A percentile compares a stretch with the other conserved stretches of the same genome.
Conservation (phyloP, 2,888 invertebrate species). For the Drosophila multiciliata region DNA sequence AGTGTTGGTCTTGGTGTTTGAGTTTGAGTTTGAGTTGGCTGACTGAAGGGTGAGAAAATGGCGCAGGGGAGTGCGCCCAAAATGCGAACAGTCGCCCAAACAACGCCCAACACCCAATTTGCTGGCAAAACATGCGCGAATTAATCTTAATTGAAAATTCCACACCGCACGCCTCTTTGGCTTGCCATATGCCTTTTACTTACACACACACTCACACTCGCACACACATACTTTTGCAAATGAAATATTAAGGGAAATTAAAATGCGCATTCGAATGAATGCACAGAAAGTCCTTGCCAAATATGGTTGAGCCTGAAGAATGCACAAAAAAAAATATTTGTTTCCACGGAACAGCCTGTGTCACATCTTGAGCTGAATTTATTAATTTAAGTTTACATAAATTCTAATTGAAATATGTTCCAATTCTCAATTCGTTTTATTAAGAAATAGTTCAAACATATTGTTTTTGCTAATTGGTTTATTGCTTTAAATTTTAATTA, state of each 20-base stretch:
- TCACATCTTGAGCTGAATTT: not conserved
- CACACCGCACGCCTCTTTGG: slow-evolving; percentile 58
- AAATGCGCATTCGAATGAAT: slow-evolving; percentile 62
- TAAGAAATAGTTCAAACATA: not conserved
- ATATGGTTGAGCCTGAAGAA: slow-evolving; percentile 18
- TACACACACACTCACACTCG: slow-evolving; percentile 18
- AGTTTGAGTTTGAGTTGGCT: not conserved
- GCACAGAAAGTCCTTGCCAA: slow-evolving; percentile 45
- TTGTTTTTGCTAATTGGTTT: not conserved
- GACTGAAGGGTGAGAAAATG: not conserved
- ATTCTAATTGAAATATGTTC: not conserved
- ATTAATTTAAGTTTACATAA: not conserved
- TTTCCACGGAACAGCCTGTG: not conserved
- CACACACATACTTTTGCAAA: slow-evolving; percentile 22
- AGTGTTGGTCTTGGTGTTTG: slow-evolving; percentile 3
- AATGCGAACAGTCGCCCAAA: slow-evolving; percentile 6
- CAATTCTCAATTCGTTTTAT: not conserved
- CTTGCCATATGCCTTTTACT: slow-evolving; percentile 54
- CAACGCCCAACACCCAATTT: slow-evolving; percentile 1
- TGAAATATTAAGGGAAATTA: slow-evolving; percentile 72
- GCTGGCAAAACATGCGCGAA: slow-evolving; percentile 70
- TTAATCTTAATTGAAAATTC: slow-evolving; percentile 81
- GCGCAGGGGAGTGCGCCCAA: too few species aligned
- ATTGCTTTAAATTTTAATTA: not conserved
- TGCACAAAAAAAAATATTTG: slow-evolving; percentile 6